Evolutionary conservation across 2,113 vertebrate species (phyloP), one percentile per base, ranked within the genome.

Genomic region (Nicator chloris): DNA sequence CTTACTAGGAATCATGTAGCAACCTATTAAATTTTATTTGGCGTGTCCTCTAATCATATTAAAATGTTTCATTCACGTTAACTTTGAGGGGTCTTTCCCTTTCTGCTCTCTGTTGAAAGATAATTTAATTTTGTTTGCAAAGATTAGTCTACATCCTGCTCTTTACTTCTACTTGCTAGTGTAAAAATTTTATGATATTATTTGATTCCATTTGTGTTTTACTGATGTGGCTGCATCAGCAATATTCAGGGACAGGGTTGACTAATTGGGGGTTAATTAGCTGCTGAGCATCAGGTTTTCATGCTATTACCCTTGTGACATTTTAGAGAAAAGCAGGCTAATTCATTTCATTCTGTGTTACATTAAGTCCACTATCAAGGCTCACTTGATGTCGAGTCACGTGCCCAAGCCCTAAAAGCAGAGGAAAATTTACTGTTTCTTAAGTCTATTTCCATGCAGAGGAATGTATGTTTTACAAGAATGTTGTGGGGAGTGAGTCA

Each of bases 11-110:
- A 92, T 95, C 93, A 69, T 61, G 59, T 82, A 86, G 69, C 90
- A 94, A 90, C 90, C 96, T 95, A 96, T 95, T 96, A 97, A 96
- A 95, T 87, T 96, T 96, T 90, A 92, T 77, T 90, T 97, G 89
- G 63, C 12, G 0, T 69, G 90, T 96, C 95, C 77, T 70, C 69
- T 96, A 96, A 92, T 92, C 90, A 33, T 92, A 96, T 96, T 96
- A 94, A 97, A 95, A 81, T 81, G 31, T 95, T 51, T 84, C 63
- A 83, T 91, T 96, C 94, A 85, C 73, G 73, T 90, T 97, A 95
- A 92, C 90, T 95, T 83, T 94, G 82, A 96, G 84, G 51, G 77
- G 88, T 83, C 91, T 93, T 94, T 96, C 54, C 44, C 49, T 92
- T 73, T 95, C 79, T 89, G 60, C 35, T 95, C 63, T 96, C 92